phyloP scores from a whole-genome alignment of 2,888 invertebrate species.

The Seladonia tumulorum region DNA sequence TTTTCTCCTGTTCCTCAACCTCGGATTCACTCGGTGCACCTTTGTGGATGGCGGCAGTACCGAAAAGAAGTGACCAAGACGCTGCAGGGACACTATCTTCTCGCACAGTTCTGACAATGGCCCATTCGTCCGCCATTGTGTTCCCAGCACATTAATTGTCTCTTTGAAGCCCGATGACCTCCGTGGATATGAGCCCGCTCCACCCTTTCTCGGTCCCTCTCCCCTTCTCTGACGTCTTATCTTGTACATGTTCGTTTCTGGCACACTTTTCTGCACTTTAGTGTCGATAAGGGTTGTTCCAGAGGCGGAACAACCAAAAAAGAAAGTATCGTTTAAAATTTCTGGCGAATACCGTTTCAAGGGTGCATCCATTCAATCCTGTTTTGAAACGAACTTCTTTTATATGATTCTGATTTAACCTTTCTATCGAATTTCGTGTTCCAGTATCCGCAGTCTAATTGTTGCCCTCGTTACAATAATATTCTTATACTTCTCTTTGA shows the following conservation, averaged over 20 bases:
- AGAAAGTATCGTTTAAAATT: background rate
- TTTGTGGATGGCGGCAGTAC: constrained; percentile 61
- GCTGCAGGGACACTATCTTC: constrained; percentile 79
- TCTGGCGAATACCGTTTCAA: background rate
- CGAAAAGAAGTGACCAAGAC: constrained; percentile 61
- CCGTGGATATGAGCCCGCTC: constrained; percentile 70
- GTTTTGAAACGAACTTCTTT: background rate
- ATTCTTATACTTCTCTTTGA: too few species aligned
- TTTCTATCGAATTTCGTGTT: background rate
- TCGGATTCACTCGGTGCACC: constrained; percentile 51
- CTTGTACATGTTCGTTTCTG: constrained; percentile 42
- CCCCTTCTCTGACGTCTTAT: constrained; percentile 35
- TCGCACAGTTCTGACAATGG: constrained; percentile 78
- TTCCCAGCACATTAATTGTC: constrained; percentile 81
- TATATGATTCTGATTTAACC: background rate
- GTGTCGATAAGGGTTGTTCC: constrained; percentile 34
- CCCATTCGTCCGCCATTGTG: constrained; percentile 79
- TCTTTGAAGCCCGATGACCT: constrained; percentile 81
- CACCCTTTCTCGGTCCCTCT: constrained; percentile 35
- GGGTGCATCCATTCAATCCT: background rate
- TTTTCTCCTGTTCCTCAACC: constrained; percentile 40
- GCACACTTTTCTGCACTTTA: constrained; percentile 42
- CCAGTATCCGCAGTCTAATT: too few species aligned
- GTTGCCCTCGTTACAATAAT: too few species aligned
- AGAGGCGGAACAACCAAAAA: background rate